These are phyloP conservation scores for Apotomis turbidana DNA, from an alignment of 2,888 invertebrate genomes.

Conservation along the genomic window DNA sequence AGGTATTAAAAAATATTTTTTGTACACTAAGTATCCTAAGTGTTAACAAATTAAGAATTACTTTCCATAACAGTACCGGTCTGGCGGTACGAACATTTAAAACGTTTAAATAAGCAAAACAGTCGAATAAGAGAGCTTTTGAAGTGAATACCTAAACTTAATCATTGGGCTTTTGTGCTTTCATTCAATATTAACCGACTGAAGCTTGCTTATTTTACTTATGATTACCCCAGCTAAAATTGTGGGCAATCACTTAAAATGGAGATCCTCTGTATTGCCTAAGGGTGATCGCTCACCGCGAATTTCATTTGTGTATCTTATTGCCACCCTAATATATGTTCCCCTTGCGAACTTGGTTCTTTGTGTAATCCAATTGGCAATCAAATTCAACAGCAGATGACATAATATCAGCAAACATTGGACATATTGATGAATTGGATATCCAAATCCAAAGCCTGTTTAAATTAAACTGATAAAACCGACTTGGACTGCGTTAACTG, in stretches of 20 bases:
- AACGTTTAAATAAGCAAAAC: neutral
- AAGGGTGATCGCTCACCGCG: too few species aligned
- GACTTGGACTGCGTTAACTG: too few species aligned
- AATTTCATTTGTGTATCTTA: too few species aligned
- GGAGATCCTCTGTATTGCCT: neutral
- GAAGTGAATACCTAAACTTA: neutral
- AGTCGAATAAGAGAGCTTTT: neutral
- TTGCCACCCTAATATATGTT: too few species aligned
- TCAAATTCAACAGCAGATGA: too few species aligned
- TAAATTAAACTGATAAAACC: too few species aligned
- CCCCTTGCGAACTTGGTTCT: too few species aligned
- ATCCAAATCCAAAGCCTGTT: too few species aligned
- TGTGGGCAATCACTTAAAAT: neutral
- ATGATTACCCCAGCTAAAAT: neutral
- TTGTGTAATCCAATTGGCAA: too few species aligned
- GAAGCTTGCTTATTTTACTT: neutral
- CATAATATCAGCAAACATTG: too few species aligned
- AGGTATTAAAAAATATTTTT: neutral
- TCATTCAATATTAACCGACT: neutral
- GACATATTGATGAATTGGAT: too few species aligned
- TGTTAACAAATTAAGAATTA: neutral
- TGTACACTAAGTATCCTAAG: neutral
- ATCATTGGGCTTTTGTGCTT: neutral
- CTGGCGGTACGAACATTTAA: constrained; percentile 16
- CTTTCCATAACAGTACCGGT: constrained; percentile 2